Base-by-base conservation (phyloP, 2,113 vertebrate species). In the Eulacestoma nigropectus region DNA sequence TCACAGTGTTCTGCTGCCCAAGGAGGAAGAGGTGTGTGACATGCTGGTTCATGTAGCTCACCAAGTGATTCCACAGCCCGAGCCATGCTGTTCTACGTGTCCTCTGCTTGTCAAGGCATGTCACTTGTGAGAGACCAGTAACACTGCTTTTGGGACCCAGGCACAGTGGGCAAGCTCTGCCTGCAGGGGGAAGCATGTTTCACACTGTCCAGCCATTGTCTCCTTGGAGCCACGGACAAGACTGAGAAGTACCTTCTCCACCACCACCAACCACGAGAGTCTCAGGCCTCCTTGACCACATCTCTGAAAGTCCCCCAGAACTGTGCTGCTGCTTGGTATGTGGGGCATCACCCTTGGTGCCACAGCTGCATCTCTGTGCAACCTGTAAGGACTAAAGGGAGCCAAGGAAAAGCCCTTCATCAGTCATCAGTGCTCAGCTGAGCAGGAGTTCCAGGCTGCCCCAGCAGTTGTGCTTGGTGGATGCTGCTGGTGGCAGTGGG, bases 231-330 rank as follows among this genome's bases (percentile, higher is more conserved):
- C 39, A 6, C 18, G 47, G 52, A 82, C 42, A 70, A 35, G 72
- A 62, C 19, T 57, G 23, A 81, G 52, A 76, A 65, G 32, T 47
- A 52, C 63, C 11, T 62, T 79, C 59, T 35, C 39, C 13, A 65
- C 16, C n/a, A 41, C 3, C 46, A 88, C 0, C 23, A 19, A 22
- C 23, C 33, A 25, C 0, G 0, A 41, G 42, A 73, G 32, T 62
- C 35, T 44, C 55, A 91, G 46, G 13, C 10, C 14, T 13, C 4
- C 11, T 69, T 16, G 16, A 49, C 41, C 27, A 11, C 5, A 1
- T 69, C 59, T 88, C 55, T 81, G 72, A 39, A 88, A 50, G 19
- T 7, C 13, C 18, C 16, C 23, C 32, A 35, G 27, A 86, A 52
- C 41, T 91, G n/a, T n/a, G n/a, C 50, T 67, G 39, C 72, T 67